Conservation (phyloP, 2,113 vertebrate species). For the Eurystomus gularis region DNA sequence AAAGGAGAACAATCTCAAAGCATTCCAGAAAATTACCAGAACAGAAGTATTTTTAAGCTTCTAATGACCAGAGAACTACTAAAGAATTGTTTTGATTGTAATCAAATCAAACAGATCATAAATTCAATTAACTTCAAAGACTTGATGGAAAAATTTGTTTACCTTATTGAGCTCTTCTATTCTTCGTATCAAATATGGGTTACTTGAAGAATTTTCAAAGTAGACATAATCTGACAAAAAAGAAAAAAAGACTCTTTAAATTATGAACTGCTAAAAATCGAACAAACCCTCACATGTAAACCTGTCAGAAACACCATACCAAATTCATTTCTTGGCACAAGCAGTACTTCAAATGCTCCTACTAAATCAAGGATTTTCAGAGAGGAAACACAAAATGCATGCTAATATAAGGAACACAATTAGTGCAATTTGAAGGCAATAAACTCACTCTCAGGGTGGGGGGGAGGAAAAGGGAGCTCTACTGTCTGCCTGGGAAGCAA, state of each 20-base stretch:
- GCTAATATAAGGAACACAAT: neutral
- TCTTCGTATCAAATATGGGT: constrained; percentile 96
- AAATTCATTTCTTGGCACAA: neutral
- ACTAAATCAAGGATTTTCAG: neutral
- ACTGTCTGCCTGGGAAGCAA: neutral
- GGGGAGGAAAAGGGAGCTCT: neutral
- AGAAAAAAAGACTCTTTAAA: neutral
- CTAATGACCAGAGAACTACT: neutral
- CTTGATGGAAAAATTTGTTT: neutral
- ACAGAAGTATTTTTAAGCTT: neutral
- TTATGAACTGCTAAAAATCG: neutral
- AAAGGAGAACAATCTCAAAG: neutral
- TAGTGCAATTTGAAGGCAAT: neutral
- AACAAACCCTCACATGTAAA: neutral
- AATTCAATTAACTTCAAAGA: constrained; percentile 26
- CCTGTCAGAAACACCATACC: neutral
- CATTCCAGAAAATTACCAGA: neutral
- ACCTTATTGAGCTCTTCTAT: constrained; percentile 99
- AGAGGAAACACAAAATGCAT: neutral
- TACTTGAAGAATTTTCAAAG: constrained; percentile 98
- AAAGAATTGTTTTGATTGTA: constrained; percentile 35
- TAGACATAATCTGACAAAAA: constrained; percentile 93
- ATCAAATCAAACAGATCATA: constrained; percentile 22
- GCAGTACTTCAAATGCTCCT: neutral
- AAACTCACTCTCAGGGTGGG: neutral